These are phyloP conservation scores for Heterohyrax brucei DNA, from an alignment of 2,797 vertebrate genomes.

Conservation along the genomic window DNA sequence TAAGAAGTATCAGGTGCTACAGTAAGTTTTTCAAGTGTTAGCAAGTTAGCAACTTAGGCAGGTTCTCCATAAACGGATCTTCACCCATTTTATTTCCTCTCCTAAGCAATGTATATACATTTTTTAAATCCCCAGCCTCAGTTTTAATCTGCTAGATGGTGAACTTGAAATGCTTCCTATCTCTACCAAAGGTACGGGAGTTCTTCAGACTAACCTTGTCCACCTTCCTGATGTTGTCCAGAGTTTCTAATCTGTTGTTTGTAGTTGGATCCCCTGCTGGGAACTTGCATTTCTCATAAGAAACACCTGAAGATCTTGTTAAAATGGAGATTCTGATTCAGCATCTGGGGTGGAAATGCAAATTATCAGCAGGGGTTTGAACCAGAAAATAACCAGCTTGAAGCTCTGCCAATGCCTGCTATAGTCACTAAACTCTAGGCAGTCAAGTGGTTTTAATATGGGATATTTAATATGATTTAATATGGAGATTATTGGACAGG, in stretches of 20 bases:
- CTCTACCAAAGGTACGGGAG: not conserved
- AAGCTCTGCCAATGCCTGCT: not conserved
- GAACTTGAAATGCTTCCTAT: not conserved
- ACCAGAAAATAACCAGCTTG: no score
- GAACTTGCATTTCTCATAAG: no score
- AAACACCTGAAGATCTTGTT: no score
- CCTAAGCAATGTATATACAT: not conserved
- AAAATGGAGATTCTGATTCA: no score
- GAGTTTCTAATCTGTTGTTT: no score
- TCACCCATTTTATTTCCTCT: constrained; percentile 7
- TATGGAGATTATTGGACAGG: no score
- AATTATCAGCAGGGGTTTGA: no score
- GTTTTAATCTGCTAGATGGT: not conserved
- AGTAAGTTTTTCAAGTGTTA: constrained; percentile 1
- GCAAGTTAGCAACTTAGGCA: not conserved
- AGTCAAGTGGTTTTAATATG: not conserved
- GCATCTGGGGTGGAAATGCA: no score
- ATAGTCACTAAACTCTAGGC: not conserved
- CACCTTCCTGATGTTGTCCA: not conserved
- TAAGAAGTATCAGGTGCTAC: not conserved
- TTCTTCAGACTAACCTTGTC: not conserved
- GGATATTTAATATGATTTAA: no score
- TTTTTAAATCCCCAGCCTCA: not conserved
- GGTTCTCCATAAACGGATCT: not conserved
- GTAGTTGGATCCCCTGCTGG: no score